Base-by-base conservation (phyloP, 2,113 vertebrate species). In the Diphyllodes magnificus region DNA sequence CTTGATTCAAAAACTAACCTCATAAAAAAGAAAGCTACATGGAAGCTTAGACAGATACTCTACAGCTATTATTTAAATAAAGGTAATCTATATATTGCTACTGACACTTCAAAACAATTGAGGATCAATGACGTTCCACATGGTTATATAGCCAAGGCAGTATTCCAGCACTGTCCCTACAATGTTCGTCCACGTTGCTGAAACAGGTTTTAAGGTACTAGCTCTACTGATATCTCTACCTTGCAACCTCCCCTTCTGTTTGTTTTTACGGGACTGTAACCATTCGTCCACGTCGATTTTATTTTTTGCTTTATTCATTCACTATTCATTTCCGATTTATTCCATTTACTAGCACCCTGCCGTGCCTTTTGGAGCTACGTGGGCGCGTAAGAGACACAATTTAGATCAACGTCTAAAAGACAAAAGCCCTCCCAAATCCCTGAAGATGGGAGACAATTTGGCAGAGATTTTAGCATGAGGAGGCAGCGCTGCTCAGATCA, bases 401-500 rank as follows among this genome's bases (percentile, higher is more conserved):
- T 66, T 13, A 78, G 63, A 90, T 80, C 84, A 57, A 51, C 3
- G 33, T 14, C 79, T 66, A 11, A 25, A 66, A 90, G 75, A 95
- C 96, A 94, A 97, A 97, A 95, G 85, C 94, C 45, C 79, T 90
- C 71, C 79, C 68, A 83, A 81, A 93, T 63, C 64, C 89, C 85
- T n/a, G 39, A 78, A 31, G 56, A 64, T 24, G 40, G 30, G 68
- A 72, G 56, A 60, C 54, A 75, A 71, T 2, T 35, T 70, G 73
- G 50, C 82, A 51, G 42, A 63, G 92, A 28, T 85, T 85, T 88
- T 45, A 60, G 76, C 54, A 68, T 64, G 64, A 47, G 42, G 47
- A 66, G 19, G 39, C 56, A 92, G 66, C 27, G 9, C 71, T 57
- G 68, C 50, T 69, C 78, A 59, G 49, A 85, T 66, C 82, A 91